Percentiles rank a stretch among this genome's conserved stretches.
Conservation (phyloP, 2,113 vertebrate species). For the Hypomesus transpacificus region DNA sequence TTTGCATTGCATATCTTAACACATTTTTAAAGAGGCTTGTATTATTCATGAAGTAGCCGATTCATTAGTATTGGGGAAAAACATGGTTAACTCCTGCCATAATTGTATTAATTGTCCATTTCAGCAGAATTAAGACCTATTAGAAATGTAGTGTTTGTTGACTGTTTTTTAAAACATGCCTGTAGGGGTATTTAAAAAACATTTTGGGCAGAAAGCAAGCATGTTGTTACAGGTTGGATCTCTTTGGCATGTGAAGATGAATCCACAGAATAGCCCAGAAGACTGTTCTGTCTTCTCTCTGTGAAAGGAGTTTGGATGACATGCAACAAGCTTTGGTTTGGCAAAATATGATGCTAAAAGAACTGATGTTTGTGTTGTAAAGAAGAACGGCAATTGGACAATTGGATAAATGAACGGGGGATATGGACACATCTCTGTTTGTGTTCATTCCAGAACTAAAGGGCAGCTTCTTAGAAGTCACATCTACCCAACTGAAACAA, state of each 20-base stretch:
- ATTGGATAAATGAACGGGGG: no score
- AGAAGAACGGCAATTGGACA: no score
- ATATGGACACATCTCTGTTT: no score
- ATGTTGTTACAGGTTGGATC: constrained; percentile 15
- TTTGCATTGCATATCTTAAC: no score
- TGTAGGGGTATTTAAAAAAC: neutral
- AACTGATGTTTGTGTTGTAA: no score
- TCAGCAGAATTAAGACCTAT: neutral
- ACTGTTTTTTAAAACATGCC: neutral
- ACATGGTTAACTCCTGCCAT: neutral
- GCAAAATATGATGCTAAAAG: no score
- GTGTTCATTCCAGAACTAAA: no score
- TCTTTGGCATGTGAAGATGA: neutral
- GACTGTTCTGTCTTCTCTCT: neutral
- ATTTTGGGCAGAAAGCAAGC: constrained; percentile 1
- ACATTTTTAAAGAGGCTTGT: no score
- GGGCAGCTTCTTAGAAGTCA: no score
- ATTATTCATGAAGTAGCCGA: no score
- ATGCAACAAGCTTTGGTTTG: neutral
- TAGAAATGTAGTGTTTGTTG: neutral
- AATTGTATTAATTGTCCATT: neutral
- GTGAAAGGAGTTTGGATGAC: neutral
- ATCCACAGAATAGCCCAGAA: neutral
- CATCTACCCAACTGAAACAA: no score
- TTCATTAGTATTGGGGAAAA: no score